Percentiles rank a stretch among this genome's conserved stretches.
phyloP scores from a whole-genome alignment of 1,140 invertebrate genomes.

The Agrilus planipennis region DNA sequence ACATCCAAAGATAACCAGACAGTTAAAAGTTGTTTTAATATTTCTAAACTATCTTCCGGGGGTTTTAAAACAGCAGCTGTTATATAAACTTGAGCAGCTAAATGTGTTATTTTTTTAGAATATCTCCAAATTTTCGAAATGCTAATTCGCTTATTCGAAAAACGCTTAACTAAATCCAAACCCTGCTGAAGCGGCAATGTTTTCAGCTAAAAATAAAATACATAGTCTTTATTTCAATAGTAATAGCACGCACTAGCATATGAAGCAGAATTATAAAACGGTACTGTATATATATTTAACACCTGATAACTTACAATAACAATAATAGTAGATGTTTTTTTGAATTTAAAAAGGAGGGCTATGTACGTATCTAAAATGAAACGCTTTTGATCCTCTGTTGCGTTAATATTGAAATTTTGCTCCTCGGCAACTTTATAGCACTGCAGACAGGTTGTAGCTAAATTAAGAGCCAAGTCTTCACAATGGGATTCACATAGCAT shows the following conservation, averaged over 20 bases:
- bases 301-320: slow-evolving; percentile 2
- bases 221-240: not conserved
- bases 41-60: slow-evolving; percentile 19
- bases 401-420: slow-evolving; percentile 26
- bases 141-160: slow-evolving; percentile 28
- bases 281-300: not conserved
- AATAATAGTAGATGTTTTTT: slow-evolving; percentile 6
- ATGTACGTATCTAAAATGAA: slow-evolving; percentile 33
- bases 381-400: slow-evolving; percentile 29
- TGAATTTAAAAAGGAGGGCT: slow-evolving; percentile 25
- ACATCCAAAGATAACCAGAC: slow-evolving; percentile 15
- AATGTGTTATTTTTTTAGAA: slow-evolving; percentile 22
- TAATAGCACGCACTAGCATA: not conserved
- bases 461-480: slow-evolving; percentile 31
- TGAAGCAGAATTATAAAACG: not conserved
- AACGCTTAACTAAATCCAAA: slow-evolving; percentile 27
- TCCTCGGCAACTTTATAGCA: slow-evolving; percentile 24
- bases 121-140: slow-evolving; percentile 31
- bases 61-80: slow-evolving; percentile 26
- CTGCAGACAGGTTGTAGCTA: slow-evolving; percentile 29
- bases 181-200: slow-evolving; percentile 22
- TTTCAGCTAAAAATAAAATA: slow-evolving; percentile 25
- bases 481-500: slow-evolving; percentile 32
- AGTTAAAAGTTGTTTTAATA: slow-evolving; percentile 20
- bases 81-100: slow-evolving; percentile 26